Conservation (phyloP, 2,113 vertebrate genomes). For the Gopherus evgoodei region DNA sequence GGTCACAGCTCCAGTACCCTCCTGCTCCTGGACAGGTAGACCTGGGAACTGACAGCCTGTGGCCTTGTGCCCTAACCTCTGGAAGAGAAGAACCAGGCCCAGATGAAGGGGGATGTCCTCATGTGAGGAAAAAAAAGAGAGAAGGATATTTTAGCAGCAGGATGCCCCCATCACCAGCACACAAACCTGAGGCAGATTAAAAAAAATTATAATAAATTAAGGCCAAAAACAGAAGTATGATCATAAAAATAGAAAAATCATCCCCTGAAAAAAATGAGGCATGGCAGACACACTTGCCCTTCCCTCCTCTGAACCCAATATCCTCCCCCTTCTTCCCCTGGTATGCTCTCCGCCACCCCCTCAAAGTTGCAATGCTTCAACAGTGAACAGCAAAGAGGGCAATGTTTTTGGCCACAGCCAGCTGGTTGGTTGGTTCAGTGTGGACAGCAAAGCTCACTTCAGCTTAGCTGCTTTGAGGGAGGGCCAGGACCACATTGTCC, state of each 20-base stretch:
- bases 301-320: background rate
- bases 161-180: constrained; percentile 54
- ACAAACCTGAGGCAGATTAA: constrained; percentile 68
- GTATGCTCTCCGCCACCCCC: background rate
- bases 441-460: background rate
- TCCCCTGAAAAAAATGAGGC: constrained; percentile 41
- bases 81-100: background rate
- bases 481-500: background rate
- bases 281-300: constrained; percentile 2
- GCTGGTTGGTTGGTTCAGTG: background rate
- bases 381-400: background rate
- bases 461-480: constrained; percentile 9
- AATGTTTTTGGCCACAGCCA: constrained; percentile 19
- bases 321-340: no score
- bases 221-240: constrained; percentile 47
- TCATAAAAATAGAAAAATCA: constrained; percentile 59
- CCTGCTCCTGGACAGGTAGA: no score
- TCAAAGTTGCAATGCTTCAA: constrained; percentile 30
- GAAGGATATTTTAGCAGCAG: constrained; percentile 30
- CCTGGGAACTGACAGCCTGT: background rate
- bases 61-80: background rate
- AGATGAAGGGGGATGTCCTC: background rate
- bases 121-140: background rate
- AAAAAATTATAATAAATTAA: constrained; percentile 71
- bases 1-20: background rate